Percentiles rank a stretch among this genome's conserved stretches.
Evolutionary conservation across 2,797 vertebrate genomes (phyloP).

Genomic region (Sphaeramia orbicularis): DNA sequence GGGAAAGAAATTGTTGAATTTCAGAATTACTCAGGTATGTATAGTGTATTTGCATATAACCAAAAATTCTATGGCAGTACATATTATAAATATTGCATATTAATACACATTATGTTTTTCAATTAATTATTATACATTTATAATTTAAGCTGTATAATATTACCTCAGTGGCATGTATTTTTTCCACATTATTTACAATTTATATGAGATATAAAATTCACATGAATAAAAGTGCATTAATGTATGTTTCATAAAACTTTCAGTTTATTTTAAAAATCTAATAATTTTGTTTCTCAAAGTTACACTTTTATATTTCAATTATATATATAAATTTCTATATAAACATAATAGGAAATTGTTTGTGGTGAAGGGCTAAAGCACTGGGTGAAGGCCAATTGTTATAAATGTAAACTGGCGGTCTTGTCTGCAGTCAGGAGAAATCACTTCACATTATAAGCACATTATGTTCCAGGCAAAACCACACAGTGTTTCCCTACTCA

Average conservation of each 20-base stretch:
- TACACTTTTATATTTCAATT: too few species aligned
- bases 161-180: too few species aligned
- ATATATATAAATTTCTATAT: background rate
- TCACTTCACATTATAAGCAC: slow-evolving; percentile 82
- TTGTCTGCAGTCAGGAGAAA: slow-evolving; percentile 79
- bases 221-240: background rate
- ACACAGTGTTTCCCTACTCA: slow-evolving; percentile 78
- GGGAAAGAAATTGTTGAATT: slow-evolving; percentile 57
- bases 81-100: too few species aligned
- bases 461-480: slow-evolving; percentile 81
- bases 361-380: slow-evolving; percentile 42
- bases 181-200: too few species aligned
- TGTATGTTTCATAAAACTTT: background rate
- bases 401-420: slow-evolving; percentile 70
- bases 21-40: slow-evolving; percentile 45
- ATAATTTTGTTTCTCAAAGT: background rate
- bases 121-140: too few species aligned
- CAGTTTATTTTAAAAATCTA: slow-evolving; percentile 2
- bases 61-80: background rate
- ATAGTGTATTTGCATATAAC: slow-evolving; percentile 32
- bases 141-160: too few species aligned
- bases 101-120: too few species aligned
- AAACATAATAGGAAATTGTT: background rate
- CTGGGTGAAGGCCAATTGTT: slow-evolving; percentile 62
- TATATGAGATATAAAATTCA: too few species aligned